Base-by-base conservation (phyloP, 2,113 vertebrate genomes). In the Ageneiosus marmoratus region DNA sequence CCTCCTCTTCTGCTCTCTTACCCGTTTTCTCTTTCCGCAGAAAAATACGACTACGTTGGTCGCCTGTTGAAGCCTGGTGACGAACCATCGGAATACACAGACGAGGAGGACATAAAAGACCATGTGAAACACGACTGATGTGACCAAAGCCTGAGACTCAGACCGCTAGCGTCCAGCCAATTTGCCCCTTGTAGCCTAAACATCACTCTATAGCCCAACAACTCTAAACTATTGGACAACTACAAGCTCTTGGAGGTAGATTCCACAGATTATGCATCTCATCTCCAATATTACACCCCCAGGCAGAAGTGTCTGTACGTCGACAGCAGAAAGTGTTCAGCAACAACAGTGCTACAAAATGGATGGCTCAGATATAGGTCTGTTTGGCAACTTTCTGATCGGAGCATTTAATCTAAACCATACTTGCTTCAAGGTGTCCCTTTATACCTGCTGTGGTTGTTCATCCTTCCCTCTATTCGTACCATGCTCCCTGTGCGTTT, bases 21-120 rank as follows among this genome's bases (percentile, higher is more conserved):
- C 13, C 44, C 48, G 53, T 15, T 46, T 18, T 84, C 29, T 82
- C 16, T 44, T 18, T 55, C n/a, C 51, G 70, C 94, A 99, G 98
- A 99, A 91, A 99, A 99, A 89, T 99, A 99, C 41, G 97, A 99
- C 86, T 99, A 99, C 81, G 97, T 99, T n/a, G 98, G 98, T 86
- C 94, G 98, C 93, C 94, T 99, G 89, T 93, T 99, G 93, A 99
- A 99, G 90, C 98, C 98, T 5, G 98, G 98, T 44, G 98, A 99
- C 87, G 98, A 99, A 91, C 98, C 98, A 0, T 98, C 97, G 81
- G 98, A 99, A 91, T 99, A 99, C 91, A 99, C 98, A 83, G 98
- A 99, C 88, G 98, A 99, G 90, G 98, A 99, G 92, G 97, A 99
- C 94, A 93, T 96, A 92, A 98, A 98, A 93, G 98, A 99, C 95